phyloP scores from a whole-genome alignment of 2,888 invertebrate genomes.

The Drosophila ochracea region DNA sequence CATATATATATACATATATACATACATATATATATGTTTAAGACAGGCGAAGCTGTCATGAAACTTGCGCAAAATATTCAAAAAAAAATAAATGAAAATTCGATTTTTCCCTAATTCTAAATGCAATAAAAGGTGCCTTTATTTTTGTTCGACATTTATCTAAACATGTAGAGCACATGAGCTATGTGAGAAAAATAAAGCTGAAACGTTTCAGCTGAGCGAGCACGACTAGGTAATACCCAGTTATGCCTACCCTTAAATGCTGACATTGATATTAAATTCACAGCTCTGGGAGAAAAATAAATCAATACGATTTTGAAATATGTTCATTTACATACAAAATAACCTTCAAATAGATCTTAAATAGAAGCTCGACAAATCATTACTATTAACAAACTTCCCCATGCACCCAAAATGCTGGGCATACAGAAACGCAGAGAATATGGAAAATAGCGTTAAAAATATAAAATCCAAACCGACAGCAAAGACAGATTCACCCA shows the following conservation, averaged over 20 bases:
- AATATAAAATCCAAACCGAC: constrained; percentile 34
- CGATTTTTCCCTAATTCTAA: constrained; percentile 31
- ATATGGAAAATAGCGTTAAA: constrained; percentile 39
- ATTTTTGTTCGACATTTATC: constrained; percentile 46
- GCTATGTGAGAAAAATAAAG: constrained; percentile 2
- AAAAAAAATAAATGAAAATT: constrained; percentile 34
- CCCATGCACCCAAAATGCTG: constrained; percentile 1
- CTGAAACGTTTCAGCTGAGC: not conserved
- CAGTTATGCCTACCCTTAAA: not conserved
- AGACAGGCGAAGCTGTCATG: constrained; percentile 28
- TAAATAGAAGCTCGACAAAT: not conserved
- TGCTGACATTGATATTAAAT: not conserved
- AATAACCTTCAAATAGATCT: not conserved
- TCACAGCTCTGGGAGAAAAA: not conserved
- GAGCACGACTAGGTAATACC: not conserved
- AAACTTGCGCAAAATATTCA: constrained; percentile 37
- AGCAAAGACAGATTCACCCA: constrained; percentile 50
- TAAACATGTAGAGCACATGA: constrained; percentile 58
- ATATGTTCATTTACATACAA: not conserved
- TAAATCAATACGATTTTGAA: not conserved
- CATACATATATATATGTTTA: not conserved
- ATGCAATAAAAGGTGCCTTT: constrained; percentile 54
- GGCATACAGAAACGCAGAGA: constrained; percentile 40
- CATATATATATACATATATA: not conserved
- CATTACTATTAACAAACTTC: not conserved